Conservation (phyloP, 1,140 invertebrate species). For the Choristoneura fumiferana region DNA sequence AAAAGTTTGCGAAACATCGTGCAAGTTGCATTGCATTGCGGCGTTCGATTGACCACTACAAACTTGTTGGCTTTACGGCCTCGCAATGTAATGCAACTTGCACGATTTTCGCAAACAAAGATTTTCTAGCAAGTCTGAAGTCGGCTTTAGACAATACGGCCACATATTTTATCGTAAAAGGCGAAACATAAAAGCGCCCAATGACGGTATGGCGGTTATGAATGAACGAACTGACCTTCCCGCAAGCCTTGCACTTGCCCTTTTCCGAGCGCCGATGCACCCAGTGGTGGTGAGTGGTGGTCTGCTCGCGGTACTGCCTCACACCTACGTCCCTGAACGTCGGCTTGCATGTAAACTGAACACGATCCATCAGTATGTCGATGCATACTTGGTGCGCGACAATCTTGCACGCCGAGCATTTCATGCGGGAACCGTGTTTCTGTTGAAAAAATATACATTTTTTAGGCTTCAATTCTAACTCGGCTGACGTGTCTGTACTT, state of each 20-base stretch:
- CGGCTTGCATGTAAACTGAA: constrained; percentile 92
- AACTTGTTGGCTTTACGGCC: no score
- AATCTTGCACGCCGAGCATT: constrained; percentile 96
- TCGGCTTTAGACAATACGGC: no score
- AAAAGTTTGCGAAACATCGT: no score
- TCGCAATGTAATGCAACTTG: no score
- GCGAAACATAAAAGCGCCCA: no score
- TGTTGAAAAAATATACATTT: constrained; percentile 76
- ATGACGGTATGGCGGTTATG: background rate
- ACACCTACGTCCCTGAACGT: constrained; percentile 96
- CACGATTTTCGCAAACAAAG: no score
- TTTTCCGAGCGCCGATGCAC: constrained; percentile 95
- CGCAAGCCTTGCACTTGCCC: constrained; percentile 95
- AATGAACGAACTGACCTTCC: constrained; percentile 83
- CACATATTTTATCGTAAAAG: no score
- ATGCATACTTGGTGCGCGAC: constrained; percentile 93
- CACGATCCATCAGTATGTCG: constrained; percentile 85
- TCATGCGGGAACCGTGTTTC: constrained; percentile 93
- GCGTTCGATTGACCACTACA: no score
- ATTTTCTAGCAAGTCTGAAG: no score
- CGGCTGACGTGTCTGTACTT: no score
- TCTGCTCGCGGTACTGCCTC: constrained; percentile 95
- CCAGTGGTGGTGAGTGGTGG: constrained; percentile 96
- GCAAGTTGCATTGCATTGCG: no score
- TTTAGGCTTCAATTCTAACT: no score